Evolutionary conservation across 2,113 vertebrate species (phyloP).

Genomic region (Solea solea): DNA sequence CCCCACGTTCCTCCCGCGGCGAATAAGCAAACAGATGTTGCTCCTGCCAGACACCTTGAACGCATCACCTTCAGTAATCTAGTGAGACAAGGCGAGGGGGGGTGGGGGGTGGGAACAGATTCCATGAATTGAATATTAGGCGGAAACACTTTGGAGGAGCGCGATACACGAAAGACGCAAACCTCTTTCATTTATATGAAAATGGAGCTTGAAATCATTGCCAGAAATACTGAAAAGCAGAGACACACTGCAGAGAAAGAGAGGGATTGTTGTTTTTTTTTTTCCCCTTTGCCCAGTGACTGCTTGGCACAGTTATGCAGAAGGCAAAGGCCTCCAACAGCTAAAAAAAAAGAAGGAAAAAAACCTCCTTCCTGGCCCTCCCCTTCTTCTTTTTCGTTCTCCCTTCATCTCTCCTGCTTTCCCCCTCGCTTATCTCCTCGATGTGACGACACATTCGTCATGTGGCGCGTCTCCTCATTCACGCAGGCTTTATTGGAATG

Average conservation of each 20-base stretch:
- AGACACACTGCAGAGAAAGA: conserved; percentile 19
- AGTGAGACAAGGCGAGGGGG: not conserved
- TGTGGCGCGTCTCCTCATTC: conserved; percentile 61
- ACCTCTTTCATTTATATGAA: conserved; percentile 12
- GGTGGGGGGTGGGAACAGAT: not conserved
- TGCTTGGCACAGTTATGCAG: conserved; percentile 55
- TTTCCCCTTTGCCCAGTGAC: conserved; percentile 43
- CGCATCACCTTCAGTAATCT: conserved; percentile 26
- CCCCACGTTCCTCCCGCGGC: not conserved
- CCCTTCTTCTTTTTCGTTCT: conserved; percentile 3
- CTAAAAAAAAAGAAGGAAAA: conserved; percentile 10
- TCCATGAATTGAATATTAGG: conserved; percentile 14
- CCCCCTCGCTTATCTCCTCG: conserved; percentile 52
- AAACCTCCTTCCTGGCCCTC: conserved; percentile 12
- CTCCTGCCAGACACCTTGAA: conserved; percentile 14
- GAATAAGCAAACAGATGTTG: conserved; percentile 16
- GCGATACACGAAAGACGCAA: conserved; percentile 9
- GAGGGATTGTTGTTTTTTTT: conserved; percentile 29
- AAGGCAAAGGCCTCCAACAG: conserved; percentile 55
- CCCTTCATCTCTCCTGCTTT: conserved; percentile 6
- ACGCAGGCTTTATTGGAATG: conserved; percentile 63
- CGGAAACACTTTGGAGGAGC: conserved; percentile 3
- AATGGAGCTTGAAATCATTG: conserved; percentile 20
- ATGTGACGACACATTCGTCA: conserved; percentile 57
- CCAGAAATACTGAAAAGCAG: conserved; percentile 37